These are phyloP conservation scores for Alouatta palliata DNA, from an alignment of 2,113 vertebrate genomes.

Conservation along the genomic window DNA sequence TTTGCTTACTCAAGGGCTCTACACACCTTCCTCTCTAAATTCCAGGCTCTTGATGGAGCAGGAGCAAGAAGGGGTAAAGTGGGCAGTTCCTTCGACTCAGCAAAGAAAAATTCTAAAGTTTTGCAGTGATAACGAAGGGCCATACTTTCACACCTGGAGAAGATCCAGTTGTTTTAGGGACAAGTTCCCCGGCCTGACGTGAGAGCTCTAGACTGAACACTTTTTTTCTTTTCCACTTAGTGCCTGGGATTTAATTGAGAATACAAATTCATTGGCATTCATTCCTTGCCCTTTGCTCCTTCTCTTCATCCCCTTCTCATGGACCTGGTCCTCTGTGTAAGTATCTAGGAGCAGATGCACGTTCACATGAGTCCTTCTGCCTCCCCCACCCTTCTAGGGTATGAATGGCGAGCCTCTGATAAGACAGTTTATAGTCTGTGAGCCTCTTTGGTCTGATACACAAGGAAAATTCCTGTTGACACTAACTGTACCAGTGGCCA, in stretches of 20 bases:
- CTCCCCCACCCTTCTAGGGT: background rate
- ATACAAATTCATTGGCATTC: background rate
- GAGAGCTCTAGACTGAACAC: background rate
- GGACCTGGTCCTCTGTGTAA: background rate
- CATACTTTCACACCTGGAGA: background rate
- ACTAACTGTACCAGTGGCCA: background rate
- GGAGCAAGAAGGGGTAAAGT: background rate
- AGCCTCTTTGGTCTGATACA: background rate
- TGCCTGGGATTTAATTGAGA: background rate
- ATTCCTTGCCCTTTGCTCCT: background rate
- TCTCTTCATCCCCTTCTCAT: background rate
- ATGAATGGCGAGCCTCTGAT: background rate
- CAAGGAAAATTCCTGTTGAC: conserved; percentile 42
- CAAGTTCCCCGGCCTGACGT: background rate
- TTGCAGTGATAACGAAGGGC: background rate
- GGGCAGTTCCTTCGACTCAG: background rate
- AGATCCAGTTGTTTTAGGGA: background rate
- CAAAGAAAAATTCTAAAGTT: background rate
- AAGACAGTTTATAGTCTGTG: background rate
- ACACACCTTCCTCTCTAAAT: background rate
- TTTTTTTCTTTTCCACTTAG: background rate
- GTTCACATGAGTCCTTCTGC: background rate
- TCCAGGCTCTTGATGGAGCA: background rate
- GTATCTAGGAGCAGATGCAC: background rate
- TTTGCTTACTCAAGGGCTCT: background rate